Percentiles rank a stretch among this genome's conserved stretches.
Conservation (phyloP, 2,888 invertebrate genomes). For the Sepioteuthis lessoniana region DNA sequence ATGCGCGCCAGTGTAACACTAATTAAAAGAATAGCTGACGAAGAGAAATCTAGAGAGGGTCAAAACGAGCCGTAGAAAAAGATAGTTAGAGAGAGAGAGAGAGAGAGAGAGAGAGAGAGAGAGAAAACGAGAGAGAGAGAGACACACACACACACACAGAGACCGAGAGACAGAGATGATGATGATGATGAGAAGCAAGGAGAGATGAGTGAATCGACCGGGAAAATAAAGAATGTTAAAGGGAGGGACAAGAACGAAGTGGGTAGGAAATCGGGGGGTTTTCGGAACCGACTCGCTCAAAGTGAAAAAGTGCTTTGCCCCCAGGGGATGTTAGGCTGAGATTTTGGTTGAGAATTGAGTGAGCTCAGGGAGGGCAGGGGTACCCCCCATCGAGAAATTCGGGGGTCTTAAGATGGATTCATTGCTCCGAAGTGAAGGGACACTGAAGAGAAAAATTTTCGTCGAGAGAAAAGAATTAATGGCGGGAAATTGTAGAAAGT, state of each 20-base stretch:
- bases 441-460: too few relatives aligned
- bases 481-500: background rate
- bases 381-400: background rate
- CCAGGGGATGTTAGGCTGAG: constrained; percentile 33
- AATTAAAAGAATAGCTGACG: background rate
- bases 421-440: background rate
- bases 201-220: background rate
- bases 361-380: background rate
- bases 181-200: background rate
- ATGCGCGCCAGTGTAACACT: background rate
- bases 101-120: too few relatives aligned
- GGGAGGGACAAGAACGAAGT: background rate
- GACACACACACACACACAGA: too few relatives aligned
- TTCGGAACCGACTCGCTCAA: constrained; percentile 20
- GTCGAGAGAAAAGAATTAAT: too few relatives aligned
- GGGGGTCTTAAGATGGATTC: background rate
- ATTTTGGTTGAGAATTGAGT: background rate
- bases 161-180: too few relatives aligned
- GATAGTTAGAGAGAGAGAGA: too few relatives aligned
- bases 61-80: too few relatives aligned
- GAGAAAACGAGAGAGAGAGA: too few relatives aligned
- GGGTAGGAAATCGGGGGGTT: background rate
- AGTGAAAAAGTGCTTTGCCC: constrained; percentile 33
- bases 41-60: background rate
- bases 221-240: background rate